Percentiles rank a stretch among this genome's conserved stretches.
phyloP scores from a whole-genome alignment of 2,797 vertebrate species.

The Hybognathus amarus region DNA sequence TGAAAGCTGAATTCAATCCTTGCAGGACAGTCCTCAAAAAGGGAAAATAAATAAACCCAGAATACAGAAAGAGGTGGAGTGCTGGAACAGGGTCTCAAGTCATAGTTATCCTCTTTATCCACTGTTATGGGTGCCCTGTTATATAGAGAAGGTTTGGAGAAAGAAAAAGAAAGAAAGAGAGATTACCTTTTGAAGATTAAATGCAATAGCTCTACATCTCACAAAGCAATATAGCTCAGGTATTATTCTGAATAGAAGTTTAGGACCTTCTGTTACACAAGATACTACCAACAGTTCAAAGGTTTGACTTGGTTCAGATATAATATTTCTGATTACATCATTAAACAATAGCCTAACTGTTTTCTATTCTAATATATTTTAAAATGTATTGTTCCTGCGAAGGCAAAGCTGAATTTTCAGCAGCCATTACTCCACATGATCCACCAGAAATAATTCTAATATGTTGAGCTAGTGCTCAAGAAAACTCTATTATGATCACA shows the following conservation, averaged over 20 bases:
- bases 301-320: not conserved
- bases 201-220: not conserved
- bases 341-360: not conserved
- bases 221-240: not conserved
- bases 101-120: slow-evolving; percentile 64
- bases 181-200: slow-evolving; percentile 12
- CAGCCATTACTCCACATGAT: not conserved
- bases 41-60: slow-evolving; percentile 64
- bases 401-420: not conserved
- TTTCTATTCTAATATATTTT: not conserved
- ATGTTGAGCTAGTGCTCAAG: not conserved
- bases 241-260: not conserved
- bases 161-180: slow-evolving; percentile 36
- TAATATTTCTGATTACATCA: too few species aligned
- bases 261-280: not conserved
- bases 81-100: slow-evolving; percentile 68
- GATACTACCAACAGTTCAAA: not conserved
- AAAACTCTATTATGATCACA: too few species aligned
- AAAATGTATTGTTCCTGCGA: not conserved
- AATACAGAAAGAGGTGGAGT: slow-evolving; percentile 65
- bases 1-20: slow-evolving; percentile 36
- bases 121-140: slow-evolving; percentile 63
- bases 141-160: slow-evolving; percentile 70
- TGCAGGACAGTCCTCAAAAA: slow-evolving; percentile 44
- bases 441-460: not conserved